Conservation (phyloP, 2,888 invertebrate genomes). For the Cataglyphis altisquamis region DNA sequence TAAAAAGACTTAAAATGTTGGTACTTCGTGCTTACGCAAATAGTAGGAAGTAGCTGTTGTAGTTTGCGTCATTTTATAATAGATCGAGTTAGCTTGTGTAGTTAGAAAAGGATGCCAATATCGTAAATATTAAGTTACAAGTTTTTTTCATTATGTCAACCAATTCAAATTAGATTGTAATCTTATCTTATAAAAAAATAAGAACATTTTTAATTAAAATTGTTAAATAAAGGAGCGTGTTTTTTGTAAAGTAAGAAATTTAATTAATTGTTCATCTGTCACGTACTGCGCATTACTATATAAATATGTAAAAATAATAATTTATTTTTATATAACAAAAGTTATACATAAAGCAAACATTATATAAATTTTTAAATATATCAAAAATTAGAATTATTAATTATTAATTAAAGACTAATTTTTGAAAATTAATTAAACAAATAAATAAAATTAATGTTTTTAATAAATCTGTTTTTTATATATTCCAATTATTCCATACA, state of each 20-base stretch:
- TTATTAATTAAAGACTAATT: background rate
- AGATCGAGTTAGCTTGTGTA: background rate
- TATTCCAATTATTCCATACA: background rate
- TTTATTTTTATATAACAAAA: background rate
- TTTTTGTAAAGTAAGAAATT: background rate
- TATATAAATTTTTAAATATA: background rate
- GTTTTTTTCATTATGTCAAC: conserved; percentile 31
- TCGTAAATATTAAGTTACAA: conserved; percentile 9
- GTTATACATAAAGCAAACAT: background rate
- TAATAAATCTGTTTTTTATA: background rate
- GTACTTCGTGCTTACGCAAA: conserved; percentile 30
- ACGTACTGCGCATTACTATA: background rate
- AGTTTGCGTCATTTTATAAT: conserved; percentile 28
- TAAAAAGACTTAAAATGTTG: conserved; percentile 7
- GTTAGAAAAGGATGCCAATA: background rate
- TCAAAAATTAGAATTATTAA: conserved; percentile 1
- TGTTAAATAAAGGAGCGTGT: background rate
- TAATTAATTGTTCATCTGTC: background rate
- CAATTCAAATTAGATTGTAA: conserved; percentile 22
- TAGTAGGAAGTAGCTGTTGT: conserved; percentile 31
- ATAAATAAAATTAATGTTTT: background rate
- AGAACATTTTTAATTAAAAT: conserved; percentile 21
- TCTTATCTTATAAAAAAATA: background rate
- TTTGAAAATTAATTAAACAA: conserved; percentile 11
- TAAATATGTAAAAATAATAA: background rate